Conservation (phyloP, 2,888 invertebrate species). For the Acleris laterana region DNA sequence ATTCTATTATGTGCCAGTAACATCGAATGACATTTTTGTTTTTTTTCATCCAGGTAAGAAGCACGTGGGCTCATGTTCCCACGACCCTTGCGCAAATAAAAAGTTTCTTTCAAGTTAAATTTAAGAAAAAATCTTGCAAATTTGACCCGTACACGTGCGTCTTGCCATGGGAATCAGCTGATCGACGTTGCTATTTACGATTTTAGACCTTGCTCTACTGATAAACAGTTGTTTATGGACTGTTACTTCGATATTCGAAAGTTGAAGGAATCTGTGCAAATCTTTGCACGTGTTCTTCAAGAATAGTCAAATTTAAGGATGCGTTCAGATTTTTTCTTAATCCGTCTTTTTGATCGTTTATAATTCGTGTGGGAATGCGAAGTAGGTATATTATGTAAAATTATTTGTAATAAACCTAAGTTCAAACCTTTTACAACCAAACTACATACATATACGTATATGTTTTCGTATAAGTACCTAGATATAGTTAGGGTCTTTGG, state of each 20-base stretch:
- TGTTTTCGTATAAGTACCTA: no score
- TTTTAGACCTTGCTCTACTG: neutral
- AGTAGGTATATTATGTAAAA: neutral
- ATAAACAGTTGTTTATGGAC: neutral
- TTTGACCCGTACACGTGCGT: conserved; percentile 67
- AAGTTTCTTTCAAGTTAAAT: conserved; percentile 59
- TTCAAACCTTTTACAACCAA: no score
- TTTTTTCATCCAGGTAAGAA: conserved; percentile 55
- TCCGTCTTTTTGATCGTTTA: neutral
- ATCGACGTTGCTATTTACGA: conserved; percentile 38
- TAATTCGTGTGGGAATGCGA: conserved; percentile 1
- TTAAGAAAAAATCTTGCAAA: conserved; percentile 65
- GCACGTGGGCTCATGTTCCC: conserved; percentile 69
- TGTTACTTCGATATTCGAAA: neutral
- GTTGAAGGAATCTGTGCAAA: conserved; percentile 8
- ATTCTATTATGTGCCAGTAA: conserved; percentile 14
- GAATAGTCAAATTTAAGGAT: conserved; percentile 22
- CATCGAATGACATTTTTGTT: conserved; percentile 35
- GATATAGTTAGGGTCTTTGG: no score
- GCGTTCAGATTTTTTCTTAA: neutral
- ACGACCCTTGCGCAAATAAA: conserved; percentile 69
- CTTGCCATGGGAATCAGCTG: conserved; percentile 72
- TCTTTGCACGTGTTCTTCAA: conserved; percentile 29
- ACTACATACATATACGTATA: no score
- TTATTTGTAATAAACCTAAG: neutral